Evolutionary conservation across 2,113 vertebrate species (phyloP).

Genomic region (Saimiri boliviensis): DNA sequence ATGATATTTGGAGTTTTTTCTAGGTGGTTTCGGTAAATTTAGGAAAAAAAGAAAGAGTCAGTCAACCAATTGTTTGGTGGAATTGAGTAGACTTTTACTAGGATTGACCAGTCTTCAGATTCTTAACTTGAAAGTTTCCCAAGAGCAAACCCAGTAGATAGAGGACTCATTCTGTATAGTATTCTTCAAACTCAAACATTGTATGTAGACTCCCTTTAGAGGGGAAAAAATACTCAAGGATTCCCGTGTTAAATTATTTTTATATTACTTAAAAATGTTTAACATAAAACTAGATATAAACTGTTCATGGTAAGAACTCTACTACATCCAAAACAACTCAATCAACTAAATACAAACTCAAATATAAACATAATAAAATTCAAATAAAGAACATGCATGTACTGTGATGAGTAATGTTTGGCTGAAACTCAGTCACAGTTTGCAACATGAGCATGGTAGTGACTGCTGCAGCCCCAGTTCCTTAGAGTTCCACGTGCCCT

Average conservation of each 20-base stretch:
- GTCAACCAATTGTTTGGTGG: background rate
- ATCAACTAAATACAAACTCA: background rate
- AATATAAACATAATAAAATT: background rate
- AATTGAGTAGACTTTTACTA: background rate
- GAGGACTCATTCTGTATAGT: accelerated
- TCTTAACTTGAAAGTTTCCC: background rate
- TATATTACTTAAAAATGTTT: background rate
- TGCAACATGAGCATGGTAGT: accelerated
- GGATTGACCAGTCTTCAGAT: background rate
- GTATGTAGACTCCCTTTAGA: background rate
- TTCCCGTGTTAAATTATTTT: background rate
- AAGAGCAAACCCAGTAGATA: background rate
- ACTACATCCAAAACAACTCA: background rate
- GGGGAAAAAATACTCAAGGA: background rate
- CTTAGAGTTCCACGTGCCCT: accelerated
- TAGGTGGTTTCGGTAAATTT: background rate
- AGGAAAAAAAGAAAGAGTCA: background rate
- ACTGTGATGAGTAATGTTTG: background rate
- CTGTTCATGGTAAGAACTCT: background rate
- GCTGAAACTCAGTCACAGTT: background rate
- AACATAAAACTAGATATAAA: background rate
- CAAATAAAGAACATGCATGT: background rate
- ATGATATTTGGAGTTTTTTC: background rate
- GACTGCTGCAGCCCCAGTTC: background rate
- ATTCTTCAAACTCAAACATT: no score